A percentile compares a stretch with the other conserved stretches of the same genome.
phyloP scores from a whole-genome alignment of 2,797 vertebrate genomes.

The Onychomys torridus region DNA sequence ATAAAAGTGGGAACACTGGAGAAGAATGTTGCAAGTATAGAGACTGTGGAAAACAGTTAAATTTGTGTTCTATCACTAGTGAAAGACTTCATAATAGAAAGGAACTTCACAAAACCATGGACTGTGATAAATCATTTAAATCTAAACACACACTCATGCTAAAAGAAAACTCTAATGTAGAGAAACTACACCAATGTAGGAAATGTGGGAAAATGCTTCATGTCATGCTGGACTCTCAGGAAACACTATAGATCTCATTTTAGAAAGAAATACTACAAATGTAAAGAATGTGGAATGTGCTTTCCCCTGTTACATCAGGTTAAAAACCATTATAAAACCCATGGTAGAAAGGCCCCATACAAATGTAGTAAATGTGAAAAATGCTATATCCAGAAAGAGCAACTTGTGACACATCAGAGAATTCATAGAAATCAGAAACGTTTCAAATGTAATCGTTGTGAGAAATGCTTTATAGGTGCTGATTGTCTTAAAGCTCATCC shows the following conservation, averaged over 20 bases:
- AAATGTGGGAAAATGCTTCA: neutral
- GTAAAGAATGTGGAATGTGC: neutral
- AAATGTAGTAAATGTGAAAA: neutral
- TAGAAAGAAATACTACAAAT: neutral
- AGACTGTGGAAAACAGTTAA: neutral
- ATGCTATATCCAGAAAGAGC: neutral
- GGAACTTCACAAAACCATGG: neutral
- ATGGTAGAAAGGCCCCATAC: neutral
- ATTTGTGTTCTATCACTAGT: neutral
- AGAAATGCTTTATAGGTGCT: neutral
- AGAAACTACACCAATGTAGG: neutral
- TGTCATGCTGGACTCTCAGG: neutral
- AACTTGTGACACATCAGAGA: neutral
- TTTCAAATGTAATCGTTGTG: neutral
- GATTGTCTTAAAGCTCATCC: neutral
- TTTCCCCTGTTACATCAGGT: neutral
- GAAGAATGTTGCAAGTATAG: neutral
- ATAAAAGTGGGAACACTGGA: neutral
- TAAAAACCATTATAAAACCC: neutral
- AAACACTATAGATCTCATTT: neutral
- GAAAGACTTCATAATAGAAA: neutral
- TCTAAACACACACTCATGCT: neutral
- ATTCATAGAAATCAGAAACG: neutral
- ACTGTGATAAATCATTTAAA: neutral
- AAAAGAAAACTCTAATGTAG: neutral